These are phyloP conservation scores for Clarias macrocephalus DNA, from an alignment of 2,113 vertebrate genomes.

Conservation along the genomic window DNA sequence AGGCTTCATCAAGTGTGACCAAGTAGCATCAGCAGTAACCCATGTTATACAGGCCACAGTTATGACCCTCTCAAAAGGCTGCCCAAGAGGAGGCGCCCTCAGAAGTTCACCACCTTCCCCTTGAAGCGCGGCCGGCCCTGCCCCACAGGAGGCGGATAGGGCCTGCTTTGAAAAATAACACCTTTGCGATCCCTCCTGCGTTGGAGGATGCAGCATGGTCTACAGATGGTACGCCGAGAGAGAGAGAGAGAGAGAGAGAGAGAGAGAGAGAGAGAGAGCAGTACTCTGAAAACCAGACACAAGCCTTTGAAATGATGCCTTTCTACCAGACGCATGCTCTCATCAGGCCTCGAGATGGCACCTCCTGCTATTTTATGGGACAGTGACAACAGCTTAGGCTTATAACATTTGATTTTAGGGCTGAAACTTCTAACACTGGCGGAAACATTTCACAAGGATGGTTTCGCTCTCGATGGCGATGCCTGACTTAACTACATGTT, in stretches of 20 bases:
- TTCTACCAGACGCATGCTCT: conserved; percentile 39
- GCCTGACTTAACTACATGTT: not conserved
- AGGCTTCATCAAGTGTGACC: conserved; percentile 90
- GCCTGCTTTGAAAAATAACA: conserved; percentile 98
- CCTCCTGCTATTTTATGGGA: conserved; percentile 77
- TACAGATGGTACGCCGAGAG: conserved; percentile 83
- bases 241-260: conserved; percentile 18
- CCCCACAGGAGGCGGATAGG: conserved; percentile 88
- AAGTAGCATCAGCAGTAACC: conserved; percentile 89
- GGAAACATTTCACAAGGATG: not conserved
- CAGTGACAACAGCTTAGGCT: conserved; percentile 68
- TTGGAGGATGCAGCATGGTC: conserved; percentile 87
- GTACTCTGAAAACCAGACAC: conserved; percentile 6
- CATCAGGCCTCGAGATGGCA: conserved; percentile 26
- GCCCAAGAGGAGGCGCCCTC: conserved; percentile 85
- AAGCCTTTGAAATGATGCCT: conserved; percentile 45
- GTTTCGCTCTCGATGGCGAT: not conserved
- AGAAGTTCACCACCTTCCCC: conserved; percentile 94
- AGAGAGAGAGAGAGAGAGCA: conserved; percentile 14
- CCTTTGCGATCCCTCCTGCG: conserved; percentile 96
- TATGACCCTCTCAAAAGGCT: conserved; percentile 92
- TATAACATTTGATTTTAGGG: conserved; percentile 36
- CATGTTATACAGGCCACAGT: conserved; percentile 90
- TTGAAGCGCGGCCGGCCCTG: conserved; percentile 85
- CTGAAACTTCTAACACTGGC: conserved; percentile 8